These are phyloP conservation scores for Sipha flava DNA, from an alignment of 1,140 invertebrate species.

Conservation along the genomic window DNA sequence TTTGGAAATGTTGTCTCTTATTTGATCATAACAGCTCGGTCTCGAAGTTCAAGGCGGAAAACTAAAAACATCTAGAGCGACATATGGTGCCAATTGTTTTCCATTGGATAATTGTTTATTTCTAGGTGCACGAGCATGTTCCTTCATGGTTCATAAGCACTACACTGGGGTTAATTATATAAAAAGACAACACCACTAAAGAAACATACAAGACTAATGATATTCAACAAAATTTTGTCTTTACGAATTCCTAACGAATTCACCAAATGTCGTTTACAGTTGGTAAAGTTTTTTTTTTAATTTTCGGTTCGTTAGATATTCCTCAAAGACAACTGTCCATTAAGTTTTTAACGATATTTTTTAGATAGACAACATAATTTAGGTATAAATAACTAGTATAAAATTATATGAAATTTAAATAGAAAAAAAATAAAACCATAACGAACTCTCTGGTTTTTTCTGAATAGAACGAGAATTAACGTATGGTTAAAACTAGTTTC, in stretches of 20 bases:
- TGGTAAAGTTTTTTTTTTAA: not conserved
- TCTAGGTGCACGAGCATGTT: not conserved
- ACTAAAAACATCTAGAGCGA: not conserved
- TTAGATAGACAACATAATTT: not conserved
- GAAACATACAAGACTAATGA: conserved; percentile 21
- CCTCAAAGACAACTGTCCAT: conserved; percentile 4
- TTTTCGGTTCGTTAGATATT: conserved; percentile 11
- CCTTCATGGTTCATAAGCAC: conserved; percentile 15
- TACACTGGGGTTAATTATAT: not conserved
- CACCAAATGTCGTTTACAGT: conserved; percentile 28
- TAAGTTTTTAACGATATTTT: conserved; percentile 7
- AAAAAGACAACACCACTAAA: not conserved
- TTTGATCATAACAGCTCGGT: not conserved
- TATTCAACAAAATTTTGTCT: not conserved
- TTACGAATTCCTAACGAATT: conserved; percentile 1
- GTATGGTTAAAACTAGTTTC: conserved; percentile 1
- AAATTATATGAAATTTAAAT: not conserved
- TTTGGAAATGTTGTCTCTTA: not conserved
- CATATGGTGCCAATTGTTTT: conserved; percentile 15
- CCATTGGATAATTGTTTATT: conserved; percentile 8
- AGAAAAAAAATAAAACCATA: not conserved
- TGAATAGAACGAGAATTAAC: conserved; percentile 7
- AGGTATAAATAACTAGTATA: not conserved
- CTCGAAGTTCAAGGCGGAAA: not conserved
- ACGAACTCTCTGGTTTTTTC: not conserved